phyloP scores from a whole-genome alignment of 2,113 vertebrate species.

The Corydoras maculifer region DNA sequence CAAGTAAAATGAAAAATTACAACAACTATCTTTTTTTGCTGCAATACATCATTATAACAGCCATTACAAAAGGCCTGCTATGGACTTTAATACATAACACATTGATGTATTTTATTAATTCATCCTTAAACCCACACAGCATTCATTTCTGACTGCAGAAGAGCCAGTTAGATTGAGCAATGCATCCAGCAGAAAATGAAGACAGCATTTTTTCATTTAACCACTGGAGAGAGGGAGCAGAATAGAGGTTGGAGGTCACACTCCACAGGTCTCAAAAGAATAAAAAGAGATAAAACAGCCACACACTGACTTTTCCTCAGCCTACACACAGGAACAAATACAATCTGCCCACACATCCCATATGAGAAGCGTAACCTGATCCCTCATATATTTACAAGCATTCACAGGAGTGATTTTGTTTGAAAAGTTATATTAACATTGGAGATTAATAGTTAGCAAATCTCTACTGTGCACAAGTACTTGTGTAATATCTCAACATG shows the following conservation, averaged over 20 bases:
- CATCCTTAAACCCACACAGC: too few relatives aligned
- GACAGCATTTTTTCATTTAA: conserved; percentile 27
- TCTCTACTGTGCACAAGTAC: too few relatives aligned
- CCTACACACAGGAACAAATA: conserved; percentile 18
- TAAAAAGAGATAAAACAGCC: conserved; percentile 41
- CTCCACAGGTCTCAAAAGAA: conserved; percentile 43
- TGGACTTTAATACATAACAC: too few relatives aligned
- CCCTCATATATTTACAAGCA: too few relatives aligned
- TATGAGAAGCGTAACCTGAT: not conserved
- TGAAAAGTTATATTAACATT: not conserved
- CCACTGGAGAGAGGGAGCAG: conserved; percentile 39
- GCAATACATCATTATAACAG: too few relatives aligned
- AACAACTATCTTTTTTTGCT: too few relatives aligned
- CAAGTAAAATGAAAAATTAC: too few relatives aligned
- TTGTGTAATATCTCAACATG: too few relatives aligned
- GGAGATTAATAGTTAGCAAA: too few relatives aligned
- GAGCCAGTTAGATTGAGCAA: not conserved
- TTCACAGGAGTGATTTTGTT: not conserved
- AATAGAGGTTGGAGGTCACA: conserved; percentile 32
- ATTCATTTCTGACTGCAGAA: not conserved
- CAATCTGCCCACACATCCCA: conserved; percentile 4
- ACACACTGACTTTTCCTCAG: conserved; percentile 25
- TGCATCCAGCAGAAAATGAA: conserved; percentile 1
- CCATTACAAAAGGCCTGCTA: too few relatives aligned
- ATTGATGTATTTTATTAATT: too few relatives aligned